phyloP scores from a whole-genome alignment of 2,113 vertebrate species.

The Fukomys damarensis region DNA sequence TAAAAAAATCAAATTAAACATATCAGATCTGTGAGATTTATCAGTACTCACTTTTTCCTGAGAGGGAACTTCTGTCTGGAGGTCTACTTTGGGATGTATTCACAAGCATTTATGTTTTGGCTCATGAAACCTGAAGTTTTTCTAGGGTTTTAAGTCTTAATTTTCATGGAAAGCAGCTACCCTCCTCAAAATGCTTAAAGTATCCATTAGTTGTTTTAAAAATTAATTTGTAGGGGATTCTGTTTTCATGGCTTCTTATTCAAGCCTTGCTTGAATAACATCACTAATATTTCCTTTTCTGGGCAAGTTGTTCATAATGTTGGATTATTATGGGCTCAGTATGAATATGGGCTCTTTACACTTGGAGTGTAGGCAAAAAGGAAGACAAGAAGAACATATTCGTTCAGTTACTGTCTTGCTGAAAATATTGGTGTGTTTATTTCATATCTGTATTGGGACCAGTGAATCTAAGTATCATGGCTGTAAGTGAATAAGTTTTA shows the following conservation, averaged over 20 bases:
- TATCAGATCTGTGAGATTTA: conserved; percentile 54
- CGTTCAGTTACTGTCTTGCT: neutral
- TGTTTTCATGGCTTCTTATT: conserved; percentile 22
- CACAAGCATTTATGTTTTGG: conserved; percentile 24
- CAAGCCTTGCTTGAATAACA: neutral
- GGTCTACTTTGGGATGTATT: neutral
- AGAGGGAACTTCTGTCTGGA: neutral
- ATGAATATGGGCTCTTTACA: neutral
- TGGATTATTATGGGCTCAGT: neutral
- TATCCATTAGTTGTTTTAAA: conserved; percentile 40
- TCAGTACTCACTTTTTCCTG: neutral
- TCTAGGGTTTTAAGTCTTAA: conserved; percentile 24
- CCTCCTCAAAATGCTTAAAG: conserved; percentile 8
- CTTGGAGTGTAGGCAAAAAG: neutral
- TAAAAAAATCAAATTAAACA: conserved; percentile 47
- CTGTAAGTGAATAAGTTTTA: neutral
- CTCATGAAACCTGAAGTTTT: conserved; percentile 46
- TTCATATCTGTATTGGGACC: conserved; percentile 15
- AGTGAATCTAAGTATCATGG: neutral
- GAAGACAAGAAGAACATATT: neutral
- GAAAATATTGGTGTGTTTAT: neutral
- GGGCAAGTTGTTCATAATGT: neutral
- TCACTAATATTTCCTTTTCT: neutral
- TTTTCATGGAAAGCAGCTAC: neutral
- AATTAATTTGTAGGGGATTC: conserved; percentile 11